Evolutionary conservation across 1,140 invertebrate genomes (phyloP).

Genomic region (Dryas iulia): DNA sequence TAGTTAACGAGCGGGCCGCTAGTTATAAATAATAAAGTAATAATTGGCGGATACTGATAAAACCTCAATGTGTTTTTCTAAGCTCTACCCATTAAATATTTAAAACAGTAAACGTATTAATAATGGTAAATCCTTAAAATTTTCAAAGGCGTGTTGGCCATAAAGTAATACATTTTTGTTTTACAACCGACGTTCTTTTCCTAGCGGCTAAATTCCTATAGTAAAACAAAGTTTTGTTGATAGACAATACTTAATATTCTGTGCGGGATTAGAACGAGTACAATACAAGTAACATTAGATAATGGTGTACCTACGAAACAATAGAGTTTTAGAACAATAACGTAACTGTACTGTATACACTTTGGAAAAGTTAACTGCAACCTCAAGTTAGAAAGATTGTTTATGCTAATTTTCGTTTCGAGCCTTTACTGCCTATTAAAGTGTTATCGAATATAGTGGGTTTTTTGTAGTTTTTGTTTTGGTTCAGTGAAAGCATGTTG

Average conservation of each 20-base stretch:
- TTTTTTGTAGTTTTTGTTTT: background rate
- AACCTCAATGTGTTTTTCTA: too few relatives aligned
- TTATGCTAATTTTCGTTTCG: background rate
- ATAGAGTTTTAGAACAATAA: background rate
- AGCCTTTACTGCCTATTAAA: background rate
- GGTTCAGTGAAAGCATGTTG: background rate
- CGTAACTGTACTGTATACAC: conserved; percentile 1
- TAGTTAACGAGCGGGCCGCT: too few relatives aligned
- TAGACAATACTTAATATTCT: conserved; percentile 3
- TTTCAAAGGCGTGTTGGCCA: too few relatives aligned
- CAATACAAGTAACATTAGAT: conserved; percentile 3
- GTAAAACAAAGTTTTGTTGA: background rate
- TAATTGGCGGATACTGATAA: too few relatives aligned
- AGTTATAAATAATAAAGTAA: too few relatives aligned
- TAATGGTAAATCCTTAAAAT: too few relatives aligned
- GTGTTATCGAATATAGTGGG: too few relatives aligned
- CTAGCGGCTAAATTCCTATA: background rate
- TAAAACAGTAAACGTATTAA: too few relatives aligned
- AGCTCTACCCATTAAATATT: too few relatives aligned
- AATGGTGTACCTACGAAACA: background rate
- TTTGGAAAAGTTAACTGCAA: background rate
- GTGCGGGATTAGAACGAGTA: background rate
- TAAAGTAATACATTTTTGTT: too few relatives aligned
- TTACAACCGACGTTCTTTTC: background rate
- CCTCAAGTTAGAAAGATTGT: background rate